These are phyloP conservation scores for Scaptomyza graminum DNA, from an alignment of 1,140 invertebrate genomes.

Conservation along the genomic window DNA sequence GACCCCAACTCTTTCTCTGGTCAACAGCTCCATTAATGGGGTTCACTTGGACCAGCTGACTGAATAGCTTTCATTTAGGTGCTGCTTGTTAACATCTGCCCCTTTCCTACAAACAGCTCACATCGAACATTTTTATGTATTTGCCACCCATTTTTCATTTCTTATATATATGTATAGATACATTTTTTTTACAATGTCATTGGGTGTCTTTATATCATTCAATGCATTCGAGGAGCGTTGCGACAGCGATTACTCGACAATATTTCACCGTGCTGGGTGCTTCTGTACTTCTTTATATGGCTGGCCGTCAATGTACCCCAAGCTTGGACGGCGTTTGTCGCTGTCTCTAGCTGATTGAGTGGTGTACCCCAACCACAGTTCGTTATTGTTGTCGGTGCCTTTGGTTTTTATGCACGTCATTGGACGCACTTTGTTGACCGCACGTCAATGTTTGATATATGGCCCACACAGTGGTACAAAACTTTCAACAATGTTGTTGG, in stretches of 20 bases:
- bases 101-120: too few species aligned
- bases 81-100: slow-evolving; percentile 36
- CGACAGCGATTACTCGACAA: slow-evolving; percentile 80
- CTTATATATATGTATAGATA: not conserved
- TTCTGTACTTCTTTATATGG: slow-evolving; percentile 36
- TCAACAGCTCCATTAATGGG: slow-evolving; percentile 33
- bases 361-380: slow-evolving; percentile 19
- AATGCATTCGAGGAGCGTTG: slow-evolving; percentile 50
- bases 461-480: slow-evolving; percentile 40
- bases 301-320: slow-evolving; percentile 30
- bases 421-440: slow-evolving; percentile 80
- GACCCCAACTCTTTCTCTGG: not conserved
- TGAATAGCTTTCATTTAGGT: slow-evolving; percentile 11
- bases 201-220: slow-evolving; percentile 55
- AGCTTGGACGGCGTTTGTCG: slow-evolving; percentile 30
- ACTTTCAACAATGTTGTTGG: too few species aligned
- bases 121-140: slow-evolving; percentile 13
- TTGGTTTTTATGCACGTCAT: slow-evolving; percentile 77
- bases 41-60: slow-evolving; percentile 15
- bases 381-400: slow-evolving; percentile 39
- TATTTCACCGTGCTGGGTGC: slow-evolving; percentile 59
- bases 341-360: slow-evolving; percentile 70
- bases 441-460: slow-evolving; percentile 70
- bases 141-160: not conserved
- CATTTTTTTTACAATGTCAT: slow-evolving; percentile 53